Evolutionary conservation across 2,797 vertebrate species (phyloP).

Genomic region (Remorina albescens): DNA sequence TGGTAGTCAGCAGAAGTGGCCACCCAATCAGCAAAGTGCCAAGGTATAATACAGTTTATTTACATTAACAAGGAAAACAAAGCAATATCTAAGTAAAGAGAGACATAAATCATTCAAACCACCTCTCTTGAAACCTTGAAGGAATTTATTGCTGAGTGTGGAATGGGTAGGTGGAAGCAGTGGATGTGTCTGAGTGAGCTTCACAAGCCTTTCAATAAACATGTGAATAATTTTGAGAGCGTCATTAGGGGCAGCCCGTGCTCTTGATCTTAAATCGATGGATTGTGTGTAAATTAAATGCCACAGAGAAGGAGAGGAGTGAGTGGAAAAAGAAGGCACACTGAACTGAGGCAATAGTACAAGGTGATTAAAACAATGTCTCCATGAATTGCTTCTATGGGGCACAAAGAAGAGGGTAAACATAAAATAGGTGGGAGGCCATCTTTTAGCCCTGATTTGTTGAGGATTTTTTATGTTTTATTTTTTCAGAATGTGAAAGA

Average conservation of each 20-base stretch:
- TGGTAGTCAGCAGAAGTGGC: conserved; percentile 67
- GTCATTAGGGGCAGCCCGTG: conserved; percentile 32
- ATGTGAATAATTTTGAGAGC: conserved; percentile 63
- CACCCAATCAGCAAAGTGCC: conserved; percentile 80
- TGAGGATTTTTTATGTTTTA: too few relatives aligned
- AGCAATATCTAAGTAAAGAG: conserved; percentile 67
- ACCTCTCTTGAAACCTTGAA: conserved; percentile 60
- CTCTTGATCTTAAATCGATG: conserved; percentile 59
- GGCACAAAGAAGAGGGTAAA: conserved; percentile 16
- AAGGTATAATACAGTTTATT: conserved; percentile 48
- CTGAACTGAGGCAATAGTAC: conserved; percentile 50
- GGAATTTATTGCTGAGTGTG: conserved; percentile 59
- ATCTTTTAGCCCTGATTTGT: conserved; percentile 47
- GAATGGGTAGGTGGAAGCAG: conserved; percentile 29
- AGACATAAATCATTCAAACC: conserved; percentile 80
- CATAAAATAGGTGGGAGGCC: conserved; percentile 29
- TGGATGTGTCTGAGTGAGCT: conserved; percentile 29
- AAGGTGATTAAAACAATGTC: conserved; percentile 66
- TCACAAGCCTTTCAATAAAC: conserved; percentile 69
- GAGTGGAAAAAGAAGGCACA: conserved; percentile 5
- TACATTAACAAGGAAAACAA: conserved; percentile 73
- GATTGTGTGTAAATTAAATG: conserved; percentile 59
- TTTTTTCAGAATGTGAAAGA: conserved; percentile 21
- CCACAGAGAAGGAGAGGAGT: conserved; percentile 24
- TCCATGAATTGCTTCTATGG: conserved; percentile 41